A percentile compares a stretch with the other conserved stretches of the same genome.
phyloP scores from a whole-genome alignment of 2,113 vertebrate genomes.

The Hemichromis elongatus region DNA sequence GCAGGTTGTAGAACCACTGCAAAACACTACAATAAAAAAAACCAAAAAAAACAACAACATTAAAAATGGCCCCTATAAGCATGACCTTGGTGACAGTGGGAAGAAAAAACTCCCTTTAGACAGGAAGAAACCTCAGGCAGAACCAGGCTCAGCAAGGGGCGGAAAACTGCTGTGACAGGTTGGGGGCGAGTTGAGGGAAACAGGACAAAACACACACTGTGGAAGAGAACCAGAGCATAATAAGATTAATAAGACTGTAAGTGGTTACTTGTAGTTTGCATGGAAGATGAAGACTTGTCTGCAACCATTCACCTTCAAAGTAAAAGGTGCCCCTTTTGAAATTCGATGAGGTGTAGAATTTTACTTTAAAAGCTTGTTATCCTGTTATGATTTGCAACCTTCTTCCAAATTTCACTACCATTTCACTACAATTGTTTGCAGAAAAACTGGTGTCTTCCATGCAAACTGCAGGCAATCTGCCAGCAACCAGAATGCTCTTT shows the following conservation, averaged over 20 bases:
- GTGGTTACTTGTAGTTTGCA: not conserved
- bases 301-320: not conserved
- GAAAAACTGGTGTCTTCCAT: not conserved
- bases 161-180: not conserved
- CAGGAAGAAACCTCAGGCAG: not conserved
- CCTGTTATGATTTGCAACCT: not conserved
- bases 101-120: not conserved
- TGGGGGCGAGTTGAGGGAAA: not conserved
- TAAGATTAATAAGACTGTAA: not conserved
- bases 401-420: not conserved
- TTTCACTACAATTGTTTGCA: not conserved
- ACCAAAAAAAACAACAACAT: not conserved
- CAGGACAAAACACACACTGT: not conserved
- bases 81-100: not conserved
- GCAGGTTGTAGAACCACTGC: not conserved
- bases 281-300: not conserved
- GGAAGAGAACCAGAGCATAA: not conserved
- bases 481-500: not conserved
- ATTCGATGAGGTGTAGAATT: not conserved
- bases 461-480: not conserved
- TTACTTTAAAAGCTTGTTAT: not conserved
- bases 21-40: not conserved
- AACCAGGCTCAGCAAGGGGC: not conserved
- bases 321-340: not conserved
- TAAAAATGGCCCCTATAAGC: not conserved